Evolutionary conservation across 2,888 invertebrate species (phyloP).

Genomic region (Torymus tubicola): DNA sequence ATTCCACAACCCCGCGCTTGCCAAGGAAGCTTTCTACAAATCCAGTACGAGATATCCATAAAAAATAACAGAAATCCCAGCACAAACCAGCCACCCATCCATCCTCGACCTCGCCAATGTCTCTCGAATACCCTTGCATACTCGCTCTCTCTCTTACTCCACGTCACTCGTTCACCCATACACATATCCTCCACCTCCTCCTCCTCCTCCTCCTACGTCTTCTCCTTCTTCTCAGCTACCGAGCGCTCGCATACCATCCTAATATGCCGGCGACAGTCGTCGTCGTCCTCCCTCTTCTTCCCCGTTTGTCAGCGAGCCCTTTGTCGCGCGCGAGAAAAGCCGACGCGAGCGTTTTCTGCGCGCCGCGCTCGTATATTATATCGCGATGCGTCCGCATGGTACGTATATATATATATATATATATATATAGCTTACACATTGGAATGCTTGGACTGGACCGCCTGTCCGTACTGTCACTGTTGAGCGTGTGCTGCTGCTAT

Average conservation of each 20-base stretch:
- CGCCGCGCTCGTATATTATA: slow-evolving; percentile 74
- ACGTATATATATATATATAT: background rate
- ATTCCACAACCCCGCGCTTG: too few species aligned
- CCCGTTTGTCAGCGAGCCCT: slow-evolving; percentile 69
- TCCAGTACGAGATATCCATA: too few species aligned
- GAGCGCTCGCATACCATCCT: slow-evolving; percentile 71
- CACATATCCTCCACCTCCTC: too few species aligned
- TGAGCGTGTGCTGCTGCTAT: too few species aligned
- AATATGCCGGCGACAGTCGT: slow-evolving; percentile 69
- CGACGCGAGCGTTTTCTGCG: slow-evolving; percentile 62
- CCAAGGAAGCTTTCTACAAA: too few species aligned
- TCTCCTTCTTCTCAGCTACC: too few species aligned
- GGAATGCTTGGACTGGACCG: slow-evolving; percentile 64
- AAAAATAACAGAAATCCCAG: background rate
- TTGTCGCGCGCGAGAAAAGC: slow-evolving; percentile 73
- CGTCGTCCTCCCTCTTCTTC: slow-evolving; percentile 64
- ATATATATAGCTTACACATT: slow-evolving; percentile 39
- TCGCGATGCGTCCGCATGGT: slow-evolving; percentile 66
- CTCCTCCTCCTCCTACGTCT: too few species aligned
- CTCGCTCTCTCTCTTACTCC: too few species aligned
- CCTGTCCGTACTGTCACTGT: slow-evolving; percentile 49
- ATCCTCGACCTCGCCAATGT: background rate
- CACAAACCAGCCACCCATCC: background rate
- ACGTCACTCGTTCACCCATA: too few species aligned
- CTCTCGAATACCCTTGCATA: too few species aligned